A percentile compares a stretch with the other conserved stretches of the same genome.
phyloP scores from a whole-genome alignment of 2,888 invertebrate species.

The Drosophila testacea region DNA sequence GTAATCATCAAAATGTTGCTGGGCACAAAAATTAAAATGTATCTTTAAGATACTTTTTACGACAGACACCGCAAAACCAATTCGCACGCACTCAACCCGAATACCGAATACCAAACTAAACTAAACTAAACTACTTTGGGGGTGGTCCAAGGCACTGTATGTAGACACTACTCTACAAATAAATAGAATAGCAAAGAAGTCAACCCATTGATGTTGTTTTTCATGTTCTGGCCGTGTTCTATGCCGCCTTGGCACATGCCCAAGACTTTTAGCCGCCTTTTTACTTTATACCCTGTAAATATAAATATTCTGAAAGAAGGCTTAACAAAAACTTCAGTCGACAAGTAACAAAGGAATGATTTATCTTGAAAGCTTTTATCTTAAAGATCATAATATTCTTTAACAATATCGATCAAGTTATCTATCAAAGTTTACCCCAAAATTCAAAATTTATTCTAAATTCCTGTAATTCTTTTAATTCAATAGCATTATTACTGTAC shows the following conservation, averaged over 20 bases:
- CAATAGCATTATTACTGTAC: too few species aligned
- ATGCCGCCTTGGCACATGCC: slow-evolving; percentile 64
- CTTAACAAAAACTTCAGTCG: background rate
- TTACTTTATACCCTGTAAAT: slow-evolving; percentile 37
- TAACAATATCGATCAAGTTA: too few species aligned
- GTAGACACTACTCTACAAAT: slow-evolving; percentile 48
- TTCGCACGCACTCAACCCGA: slow-evolving; percentile 58
- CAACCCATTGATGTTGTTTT: slow-evolving; percentile 70
- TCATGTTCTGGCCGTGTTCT: slow-evolving; percentile 24
- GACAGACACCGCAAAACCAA: slow-evolving; percentile 45
- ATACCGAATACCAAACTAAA: slow-evolving; percentile 44
- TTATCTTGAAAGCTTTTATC: too few species aligned
- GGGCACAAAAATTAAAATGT: slow-evolving; percentile 17
- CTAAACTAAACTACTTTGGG: slow-evolving; percentile 41
- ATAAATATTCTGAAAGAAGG: background rate
- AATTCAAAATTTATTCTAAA: background rate
- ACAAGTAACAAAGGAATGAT: background rate
- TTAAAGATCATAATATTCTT: too few species aligned
- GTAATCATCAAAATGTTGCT: slow-evolving; percentile 34
- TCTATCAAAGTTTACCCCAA: too few species aligned
- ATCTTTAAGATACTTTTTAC: slow-evolving; percentile 38
- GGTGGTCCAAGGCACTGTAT: slow-evolving; percentile 67
- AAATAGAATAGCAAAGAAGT: slow-evolving; percentile 41
- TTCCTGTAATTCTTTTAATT: too few species aligned
- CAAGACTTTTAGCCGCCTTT: slow-evolving; percentile 59